These are phyloP conservation scores for Drosophila testacea DNA, from an alignment of 2,888 invertebrate species.

Conservation along the genomic window DNA sequence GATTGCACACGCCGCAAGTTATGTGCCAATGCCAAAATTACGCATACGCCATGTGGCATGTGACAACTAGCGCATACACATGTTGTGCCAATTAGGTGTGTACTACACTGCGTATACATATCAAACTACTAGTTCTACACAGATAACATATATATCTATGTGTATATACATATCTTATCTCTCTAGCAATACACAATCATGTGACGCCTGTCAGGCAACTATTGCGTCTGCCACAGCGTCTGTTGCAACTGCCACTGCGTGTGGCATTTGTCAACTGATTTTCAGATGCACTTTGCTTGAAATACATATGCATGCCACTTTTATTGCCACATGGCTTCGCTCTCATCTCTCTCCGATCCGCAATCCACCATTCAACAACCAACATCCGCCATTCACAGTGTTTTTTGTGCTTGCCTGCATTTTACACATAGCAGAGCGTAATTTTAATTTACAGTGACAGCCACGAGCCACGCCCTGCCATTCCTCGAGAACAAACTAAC, in stretches of 20 bases:
- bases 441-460: conserved; percentile 66
- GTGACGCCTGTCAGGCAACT: conserved; percentile 44
- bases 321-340: conserved; percentile 70
- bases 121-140: conserved; percentile 59
- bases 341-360: background rate
- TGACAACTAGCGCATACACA: conserved; percentile 32
- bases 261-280: conserved; percentile 78
- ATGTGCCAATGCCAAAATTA: conserved; percentile 58
- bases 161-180: conserved; percentile 17
- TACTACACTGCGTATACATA: conserved; percentile 72
- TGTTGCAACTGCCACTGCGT: conserved; percentile 29
- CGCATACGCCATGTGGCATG: conserved; percentile 64
- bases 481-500: conserved; percentile 8
- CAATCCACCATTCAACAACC: conserved; percentile 1
- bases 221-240: conserved; percentile 12
- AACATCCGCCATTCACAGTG: conserved; percentile 19
- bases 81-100: conserved; percentile 62
- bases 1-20: conserved; percentile 57
- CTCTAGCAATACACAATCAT: conserved; percentile 40
- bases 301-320: conserved; percentile 71
- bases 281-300: conserved; percentile 75
- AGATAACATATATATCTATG: background rate
- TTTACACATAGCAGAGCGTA: conserved; percentile 67
- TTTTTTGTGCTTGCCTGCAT: conserved; percentile 64
- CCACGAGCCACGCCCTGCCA: conserved; percentile 23